phyloP scores from a whole-genome alignment of 2,888 invertebrate genomes.

The Lasioglossum zephyrum region DNA sequence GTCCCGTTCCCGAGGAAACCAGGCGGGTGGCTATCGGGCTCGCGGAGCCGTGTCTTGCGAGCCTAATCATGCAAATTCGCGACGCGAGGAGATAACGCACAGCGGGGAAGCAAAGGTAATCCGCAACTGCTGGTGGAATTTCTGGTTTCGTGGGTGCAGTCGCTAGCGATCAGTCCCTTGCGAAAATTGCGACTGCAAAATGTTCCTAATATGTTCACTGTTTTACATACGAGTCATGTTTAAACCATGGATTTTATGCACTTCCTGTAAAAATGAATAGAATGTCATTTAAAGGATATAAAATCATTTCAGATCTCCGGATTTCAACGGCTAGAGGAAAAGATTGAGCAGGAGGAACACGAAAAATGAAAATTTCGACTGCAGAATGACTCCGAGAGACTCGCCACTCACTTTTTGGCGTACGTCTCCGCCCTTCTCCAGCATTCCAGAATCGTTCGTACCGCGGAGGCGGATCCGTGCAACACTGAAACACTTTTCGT shows the following conservation, averaged over 20 bases:
- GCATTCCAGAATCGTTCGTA: not conserved
- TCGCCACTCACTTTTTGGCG: not conserved
- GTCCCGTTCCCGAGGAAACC: not conserved
- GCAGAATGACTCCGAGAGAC: not conserved
- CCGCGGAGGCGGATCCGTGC: not conserved
- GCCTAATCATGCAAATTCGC: conserved; percentile 46
- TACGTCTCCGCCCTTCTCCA: not conserved
- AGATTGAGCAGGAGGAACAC: no score
- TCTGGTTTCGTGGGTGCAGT: not conserved
- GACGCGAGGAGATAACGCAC: conserved; percentile 12
- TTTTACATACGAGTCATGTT: not conserved
- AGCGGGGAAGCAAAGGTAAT: conserved; percentile 10
- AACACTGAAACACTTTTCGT: conserved; percentile 1
- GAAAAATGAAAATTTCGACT: not conserved
- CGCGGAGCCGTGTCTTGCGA: not conserved
- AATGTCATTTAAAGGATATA: no score
- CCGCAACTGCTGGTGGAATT: conserved; percentile 16
- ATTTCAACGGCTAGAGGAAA: not conserved
- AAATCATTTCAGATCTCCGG: no score
- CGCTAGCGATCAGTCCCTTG: not conserved
- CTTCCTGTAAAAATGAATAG: no score
- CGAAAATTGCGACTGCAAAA: not conserved
- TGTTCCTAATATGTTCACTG: not conserved
- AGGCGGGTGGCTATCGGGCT: conserved; percentile 4
- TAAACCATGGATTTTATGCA: no score